A percentile compares a stretch with the other conserved stretches of the same genome.
Evolutionary conservation across 2,888 invertebrate genomes (phyloP).

Genomic region (Atrina japonica): DNA sequence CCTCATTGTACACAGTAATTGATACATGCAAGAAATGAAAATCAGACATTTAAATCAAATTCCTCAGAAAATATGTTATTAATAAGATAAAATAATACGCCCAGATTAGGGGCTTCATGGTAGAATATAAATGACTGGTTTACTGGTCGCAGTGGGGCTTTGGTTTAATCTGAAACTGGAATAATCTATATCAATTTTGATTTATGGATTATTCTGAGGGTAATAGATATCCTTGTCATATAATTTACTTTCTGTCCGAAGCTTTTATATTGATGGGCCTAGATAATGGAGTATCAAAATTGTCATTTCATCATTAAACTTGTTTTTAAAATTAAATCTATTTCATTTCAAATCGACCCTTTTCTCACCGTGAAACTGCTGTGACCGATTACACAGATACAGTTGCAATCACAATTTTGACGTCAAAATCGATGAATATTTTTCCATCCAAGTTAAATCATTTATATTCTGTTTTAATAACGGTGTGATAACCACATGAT

Average conservation of each 20-base stretch:
- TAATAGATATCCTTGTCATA: conserved; percentile 6
- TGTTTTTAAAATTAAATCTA: conserved; percentile 26
- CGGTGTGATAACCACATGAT: conserved; percentile 17
- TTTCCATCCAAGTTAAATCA: conserved; percentile 22
- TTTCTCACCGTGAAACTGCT: conserved; percentile 10
- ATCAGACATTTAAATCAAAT: too few relatives aligned
- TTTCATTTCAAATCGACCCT: conserved; percentile 28
- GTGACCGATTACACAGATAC: conserved; percentile 6
- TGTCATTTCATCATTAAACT: conserved; percentile 22
- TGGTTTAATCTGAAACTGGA: too few relatives aligned
- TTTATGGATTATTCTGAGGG: too few relatives aligned
- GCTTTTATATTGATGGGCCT: conserved; percentile 22
- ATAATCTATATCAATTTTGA: too few relatives aligned
- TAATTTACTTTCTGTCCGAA: conserved; percentile 23
- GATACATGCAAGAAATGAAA: too few relatives aligned
- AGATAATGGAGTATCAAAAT: conserved; percentile 27
- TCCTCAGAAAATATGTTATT: too few relatives aligned
- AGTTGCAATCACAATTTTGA: conserved; percentile 12
- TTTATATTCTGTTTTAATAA: conserved; percentile 20
- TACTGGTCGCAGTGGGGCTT: too few relatives aligned
- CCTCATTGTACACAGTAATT: too few relatives aligned
- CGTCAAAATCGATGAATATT: conserved; percentile 18
- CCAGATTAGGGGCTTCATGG: too few relatives aligned
- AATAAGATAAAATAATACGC: too few relatives aligned
- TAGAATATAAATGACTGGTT: too few relatives aligned